phyloP scores from a whole-genome alignment of 2,113 vertebrate genomes.

The Carollia perspicillata region DNA sequence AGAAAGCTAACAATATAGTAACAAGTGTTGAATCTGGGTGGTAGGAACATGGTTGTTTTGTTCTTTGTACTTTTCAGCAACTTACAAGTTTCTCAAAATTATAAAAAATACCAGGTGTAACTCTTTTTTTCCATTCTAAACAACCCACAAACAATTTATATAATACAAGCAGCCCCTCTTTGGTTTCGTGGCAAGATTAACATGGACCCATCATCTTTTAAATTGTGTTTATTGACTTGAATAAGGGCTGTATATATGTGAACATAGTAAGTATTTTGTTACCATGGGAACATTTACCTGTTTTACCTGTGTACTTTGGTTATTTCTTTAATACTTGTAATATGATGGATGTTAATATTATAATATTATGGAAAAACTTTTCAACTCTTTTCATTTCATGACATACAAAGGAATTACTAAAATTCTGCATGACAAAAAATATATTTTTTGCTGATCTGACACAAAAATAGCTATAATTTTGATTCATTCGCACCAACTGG shows the following conservation, averaged over 20 bases:
- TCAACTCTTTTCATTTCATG: neutral
- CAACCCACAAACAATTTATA: neutral
- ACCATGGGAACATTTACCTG: neutral
- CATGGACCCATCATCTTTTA: neutral
- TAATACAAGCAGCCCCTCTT: neutral
- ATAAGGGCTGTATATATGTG: neutral
- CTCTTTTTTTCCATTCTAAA: neutral
- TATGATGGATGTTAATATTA: no score
- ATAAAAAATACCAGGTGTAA: neutral
- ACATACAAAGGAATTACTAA: neutral
- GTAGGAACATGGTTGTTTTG: neutral
- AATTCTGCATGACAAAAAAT: neutral
- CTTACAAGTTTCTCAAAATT: conserved; percentile 24
- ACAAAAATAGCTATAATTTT: neutral
- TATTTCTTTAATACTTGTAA: neutral
- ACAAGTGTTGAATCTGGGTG: neutral
- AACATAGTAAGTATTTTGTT: neutral
- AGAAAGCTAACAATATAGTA: neutral
- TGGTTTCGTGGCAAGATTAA: neutral
- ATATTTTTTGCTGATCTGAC: neutral
- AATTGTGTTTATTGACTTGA: neutral
- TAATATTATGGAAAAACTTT: neutral
- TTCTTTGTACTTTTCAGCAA: conserved; percentile 22
- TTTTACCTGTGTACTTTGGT: neutral
- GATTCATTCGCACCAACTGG: neutral